A percentile compares a stretch with the other conserved stretches of the same genome.
Conservation (phyloP, 2,113 vertebrate genomes). For the Salminus brasiliensis region DNA sequence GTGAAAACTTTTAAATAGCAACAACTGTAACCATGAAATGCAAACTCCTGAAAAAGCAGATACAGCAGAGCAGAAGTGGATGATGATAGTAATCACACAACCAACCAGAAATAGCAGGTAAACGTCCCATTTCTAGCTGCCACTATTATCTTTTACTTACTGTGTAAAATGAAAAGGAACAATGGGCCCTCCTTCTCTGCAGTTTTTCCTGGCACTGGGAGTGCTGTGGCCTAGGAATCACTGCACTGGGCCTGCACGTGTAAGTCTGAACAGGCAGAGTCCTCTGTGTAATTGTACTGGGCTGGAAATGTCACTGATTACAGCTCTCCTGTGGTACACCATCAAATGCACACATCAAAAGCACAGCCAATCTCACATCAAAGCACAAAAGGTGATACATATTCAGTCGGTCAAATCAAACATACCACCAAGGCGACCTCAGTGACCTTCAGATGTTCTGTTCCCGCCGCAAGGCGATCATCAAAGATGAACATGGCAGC, state of each 20-base stretch:
- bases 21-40: neutral
- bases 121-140: neutral
- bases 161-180: slow-evolving; percentile 30
- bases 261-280: slow-evolving; percentile 16
- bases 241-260: neutral
- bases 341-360: slow-evolving; percentile 11
- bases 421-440: neutral
- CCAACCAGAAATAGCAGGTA: slow-evolving; percentile 18
- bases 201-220: slow-evolving; percentile 6
- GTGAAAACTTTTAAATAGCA: neutral
- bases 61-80: slow-evolving; percentile 2
- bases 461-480: neutral
- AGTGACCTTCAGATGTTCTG: neutral
- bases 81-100: slow-evolving; percentile 30
- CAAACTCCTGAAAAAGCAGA: neutral
- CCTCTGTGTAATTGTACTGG: neutral
- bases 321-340: neutral
- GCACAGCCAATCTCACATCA: neutral
- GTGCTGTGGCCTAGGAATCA: slow-evolving; percentile 4
- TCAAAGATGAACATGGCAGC: neutral
- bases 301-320: slow-evolving; percentile 26
- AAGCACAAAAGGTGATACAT: slow-evolving; percentile 11
- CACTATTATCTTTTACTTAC: slow-evolving; percentile 11
- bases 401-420: slow-evolving; percentile 11
- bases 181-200: slow-evolving; percentile 13